Evolutionary conservation across 2,888 invertebrate species (phyloP).

Genomic region (Lutraria lutraria): DNA sequence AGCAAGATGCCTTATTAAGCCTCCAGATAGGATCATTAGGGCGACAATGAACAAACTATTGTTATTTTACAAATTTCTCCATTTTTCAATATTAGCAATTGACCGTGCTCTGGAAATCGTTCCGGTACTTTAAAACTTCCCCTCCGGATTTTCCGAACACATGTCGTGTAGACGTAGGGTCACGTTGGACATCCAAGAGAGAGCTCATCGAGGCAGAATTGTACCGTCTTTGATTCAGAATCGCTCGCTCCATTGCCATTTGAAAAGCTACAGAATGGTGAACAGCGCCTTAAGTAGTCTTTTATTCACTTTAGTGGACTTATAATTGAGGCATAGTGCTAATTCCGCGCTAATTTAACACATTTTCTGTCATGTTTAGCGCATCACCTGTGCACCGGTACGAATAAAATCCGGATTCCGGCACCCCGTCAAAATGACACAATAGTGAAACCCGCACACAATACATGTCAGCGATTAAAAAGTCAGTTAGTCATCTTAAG

Average conservation of each 20-base stretch:
- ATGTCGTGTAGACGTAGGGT: conserved; percentile 52
- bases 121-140: conserved; percentile 53
- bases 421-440: conserved; percentile 55
- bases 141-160: conserved; percentile 50
- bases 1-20: conserved; percentile 72
- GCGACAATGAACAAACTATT: conserved; percentile 57
- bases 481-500: conserved; percentile 66
- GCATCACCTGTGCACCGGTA: conserved; percentile 63
- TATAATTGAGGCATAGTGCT: conserved; percentile 56
- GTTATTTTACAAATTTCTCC: conserved; percentile 67
- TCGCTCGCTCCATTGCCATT: conserved; percentile 39
- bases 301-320: conserved; percentile 40
- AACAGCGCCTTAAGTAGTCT: conserved; percentile 45
- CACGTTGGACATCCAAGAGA: conserved; percentile 32
- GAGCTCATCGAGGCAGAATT: conserved; percentile 9
- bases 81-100: conserved; percentile 71
- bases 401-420: conserved; percentile 48
- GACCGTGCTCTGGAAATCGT: conserved; percentile 61
- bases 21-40: conserved; percentile 74
- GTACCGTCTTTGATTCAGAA: conserved; percentile 55
- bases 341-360: conserved; percentile 65
- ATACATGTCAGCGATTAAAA: conserved; percentile 63
- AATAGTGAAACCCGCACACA: conserved; percentile 48
- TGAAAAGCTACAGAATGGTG: conserved; percentile 27
- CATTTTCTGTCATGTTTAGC: conserved; percentile 64